Base-by-base conservation (phyloP, 2,888 invertebrate species). In the Nymphalis polychloros region DNA sequence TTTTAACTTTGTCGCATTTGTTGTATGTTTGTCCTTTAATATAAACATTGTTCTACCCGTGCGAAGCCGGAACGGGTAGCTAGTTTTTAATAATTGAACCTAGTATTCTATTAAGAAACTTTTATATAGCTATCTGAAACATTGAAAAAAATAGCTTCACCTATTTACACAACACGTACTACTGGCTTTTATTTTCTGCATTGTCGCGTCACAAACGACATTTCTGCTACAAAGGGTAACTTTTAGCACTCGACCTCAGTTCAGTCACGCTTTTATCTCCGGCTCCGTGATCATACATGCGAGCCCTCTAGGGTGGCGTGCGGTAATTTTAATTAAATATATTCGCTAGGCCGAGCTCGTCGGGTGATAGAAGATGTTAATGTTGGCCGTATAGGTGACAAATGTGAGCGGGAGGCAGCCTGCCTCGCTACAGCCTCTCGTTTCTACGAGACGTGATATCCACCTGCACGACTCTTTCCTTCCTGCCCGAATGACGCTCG, bases 301-400 rank as follows among this genome's bases (percentile, higher is more conserved):
- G 77, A 82, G 84, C 79, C 78, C 84, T 83, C 82, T 71, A 71
- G 80, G 82, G 84, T 77, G 77, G 81, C 81, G 85, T 85, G 87
- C 81, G 88, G 86, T 87, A 88, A 89, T 90, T 90, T 90, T 90
- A 90, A 90, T 90, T 90, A 90, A 90, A 84, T 86, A 86, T 88
- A 87, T 89, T 89, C 87, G 85, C 83, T 78, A 84, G 83, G 83
- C 85, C 82, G 84, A 82, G 85, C 82, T 79, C 77, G 78, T 75
- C 76, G 79, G 79, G 81, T 79, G 79, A 73, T 77, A 76, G 78
- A 83, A 79, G 75, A 73, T 76, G 81, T 88, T 86, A 88, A 90
- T 89, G 88, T 84, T 84, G 77, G 78, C 81, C 80, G 85, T 87
- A 86, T 87, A 86, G 82, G 84, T 88, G 86, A 89, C 87, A 85